Conservation (phyloP, 2,113 vertebrate genomes). For the Bothrops jararaca region DNA sequence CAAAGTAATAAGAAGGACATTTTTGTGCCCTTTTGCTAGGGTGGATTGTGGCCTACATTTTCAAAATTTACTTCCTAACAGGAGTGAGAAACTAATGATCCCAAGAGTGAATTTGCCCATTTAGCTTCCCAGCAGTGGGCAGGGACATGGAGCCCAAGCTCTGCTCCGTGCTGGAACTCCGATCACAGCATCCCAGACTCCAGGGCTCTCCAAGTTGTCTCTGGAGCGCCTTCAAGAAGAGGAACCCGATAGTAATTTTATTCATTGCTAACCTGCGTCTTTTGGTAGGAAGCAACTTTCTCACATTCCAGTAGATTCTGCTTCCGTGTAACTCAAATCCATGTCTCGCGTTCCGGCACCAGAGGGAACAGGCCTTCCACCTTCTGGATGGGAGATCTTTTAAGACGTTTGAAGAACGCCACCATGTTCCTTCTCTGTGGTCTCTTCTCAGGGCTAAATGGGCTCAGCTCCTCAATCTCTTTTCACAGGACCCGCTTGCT, state of each 20-base stretch:
- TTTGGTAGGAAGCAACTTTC: not conserved
- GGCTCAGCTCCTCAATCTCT: not conserved
- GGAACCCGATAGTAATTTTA: not conserved
- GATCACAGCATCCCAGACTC: not conserved
- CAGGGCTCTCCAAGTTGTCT: not conserved
- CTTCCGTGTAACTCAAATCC: not conserved
- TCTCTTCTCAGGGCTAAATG: not conserved
- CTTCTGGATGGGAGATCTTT: not conserved
- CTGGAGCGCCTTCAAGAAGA: not conserved
- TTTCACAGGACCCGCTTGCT: not conserved
- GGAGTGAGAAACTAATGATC: not conserved
- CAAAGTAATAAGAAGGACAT: constrained; percentile 25
- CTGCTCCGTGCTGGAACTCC: not conserved
- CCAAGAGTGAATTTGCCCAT: not conserved
- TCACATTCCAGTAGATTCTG: not conserved
- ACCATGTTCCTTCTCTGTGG: not conserved
- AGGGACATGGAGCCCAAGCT: not conserved
- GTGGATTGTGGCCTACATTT: not conserved
- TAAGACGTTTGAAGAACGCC: not conserved
- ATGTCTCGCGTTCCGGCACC: not conserved
- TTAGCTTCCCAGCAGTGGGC: not conserved
- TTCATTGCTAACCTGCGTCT: not conserved
- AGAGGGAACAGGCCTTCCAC: not conserved
- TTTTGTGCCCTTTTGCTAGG: constrained; percentile 38
- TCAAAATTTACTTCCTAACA: not conserved